Base-by-base conservation (phyloP, 2,797 vertebrate species). In the Buceros bicornis region DNA sequence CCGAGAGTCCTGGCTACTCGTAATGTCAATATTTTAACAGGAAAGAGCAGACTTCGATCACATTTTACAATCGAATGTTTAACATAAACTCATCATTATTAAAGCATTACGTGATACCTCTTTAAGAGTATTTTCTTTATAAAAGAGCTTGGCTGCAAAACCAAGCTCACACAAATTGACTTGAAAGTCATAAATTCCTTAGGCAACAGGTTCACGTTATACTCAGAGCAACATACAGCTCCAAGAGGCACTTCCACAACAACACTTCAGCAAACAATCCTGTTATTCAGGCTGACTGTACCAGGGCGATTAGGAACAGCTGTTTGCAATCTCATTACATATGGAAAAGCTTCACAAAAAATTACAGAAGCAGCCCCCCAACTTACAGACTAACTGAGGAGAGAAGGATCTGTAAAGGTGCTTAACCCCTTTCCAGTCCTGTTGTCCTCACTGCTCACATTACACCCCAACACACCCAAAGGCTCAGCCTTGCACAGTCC, bases 231-330 rank as follows among this genome's bases (percentile, higher is more conserved):
- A 78, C 48, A 53, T 62, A 47, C 31, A 62, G 88, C 95, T 90
- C 90, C 90, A 89, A 95, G 92, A 95, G 93, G 89, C 90, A 82
- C 93, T 95, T 40, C 86, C 91, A 95, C 6, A 0, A 89, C 81
- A 93, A 80, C 91, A 74, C 93, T 96, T 95, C 40, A 95, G 74
- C 81, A 93, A 97, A 97, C 91, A 97, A 96, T 96, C 91, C 95
- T 96, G 92, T 97, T 97, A 97, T 96, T 97, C 96, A 96, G 93
- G 86, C 53, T 89, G 86, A 90, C 80, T 93, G 71, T 93, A 95
- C 95, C 43, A 82, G 86, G 35, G 81, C 89, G 90, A 97, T 97
- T 93, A 96, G 73, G 80, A 95, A 95, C 95, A 96, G 94, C 95
- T 95, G 95, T 77, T 85, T 92, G 74, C 93, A 94, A 90, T 90